Base-by-base conservation (phyloP, 2,888 invertebrate genomes). In the Neuroscelio doddi region DNA sequence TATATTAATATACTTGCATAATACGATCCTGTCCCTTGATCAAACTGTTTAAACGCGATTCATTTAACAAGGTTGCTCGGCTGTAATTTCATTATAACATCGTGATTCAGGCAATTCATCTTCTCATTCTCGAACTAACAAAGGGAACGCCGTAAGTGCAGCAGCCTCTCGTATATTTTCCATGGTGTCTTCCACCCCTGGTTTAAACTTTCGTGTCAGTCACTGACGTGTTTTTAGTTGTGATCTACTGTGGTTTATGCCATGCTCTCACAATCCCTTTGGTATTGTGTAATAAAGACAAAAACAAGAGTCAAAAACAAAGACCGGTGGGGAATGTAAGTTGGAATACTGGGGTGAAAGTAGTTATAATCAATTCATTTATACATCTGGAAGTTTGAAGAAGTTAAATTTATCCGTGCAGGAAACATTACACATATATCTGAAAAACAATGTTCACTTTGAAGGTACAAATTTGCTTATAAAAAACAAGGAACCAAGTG, bases 21-120 rank as follows among this genome's bases (percentile, higher is more conserved):
- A 21, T 21, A 5, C 21, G 3, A 21, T 21, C 5, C 5, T 58
- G 58, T 12, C 30, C 26, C 36, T 16, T 36, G 9, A 17, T 36
- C 52, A 34, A 16, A 26, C 46, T 46, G 47, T 56, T 56, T 42
- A 56, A 56, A 34, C 51, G 42, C 49, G 32, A 24, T 42, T 36
- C 50, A 45, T 26, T 62, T 53, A 49, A 51, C 62, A 55, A 45
- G 32, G 41, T 30, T 41, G 39, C 34, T 21, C 17, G 46, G 29
- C 34, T 45, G 62, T 62, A 56, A 62, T 62, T 62, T 55, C 45
- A 62, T 62, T 62, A 62, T 38, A 29, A 36, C 52, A 42, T 42
- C 56, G 63, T 57, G 63, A 64, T 64, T 64, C 57, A 47, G 57
- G 57, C 57, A 52, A 64, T 63, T 51, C 47, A 63, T 56, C 45